Conservation (phyloP, 2,888 invertebrate species). For the Formica aserva region DNA sequence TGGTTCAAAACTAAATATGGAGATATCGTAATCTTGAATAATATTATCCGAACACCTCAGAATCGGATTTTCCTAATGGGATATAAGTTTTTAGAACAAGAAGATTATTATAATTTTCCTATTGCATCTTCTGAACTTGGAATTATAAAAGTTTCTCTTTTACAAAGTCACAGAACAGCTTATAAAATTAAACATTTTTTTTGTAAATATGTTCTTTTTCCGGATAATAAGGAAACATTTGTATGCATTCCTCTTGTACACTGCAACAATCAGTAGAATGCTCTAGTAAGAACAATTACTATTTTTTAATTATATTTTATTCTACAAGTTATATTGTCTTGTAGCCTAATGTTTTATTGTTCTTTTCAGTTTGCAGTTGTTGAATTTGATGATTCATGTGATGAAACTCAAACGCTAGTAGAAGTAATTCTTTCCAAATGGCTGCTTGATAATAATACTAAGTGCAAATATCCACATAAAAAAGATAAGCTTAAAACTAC, state of each 20-base stretch:
- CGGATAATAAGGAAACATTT: too few species aligned
- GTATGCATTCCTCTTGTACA: too few species aligned
- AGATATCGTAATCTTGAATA: background rate
- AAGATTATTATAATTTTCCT: constrained; percentile 27
- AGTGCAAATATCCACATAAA: constrained; percentile 8
- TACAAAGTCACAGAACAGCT: constrained; percentile 1
- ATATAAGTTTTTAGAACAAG: constrained; percentile 7
- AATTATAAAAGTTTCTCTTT: constrained; percentile 30
- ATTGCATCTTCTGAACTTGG: background rate
- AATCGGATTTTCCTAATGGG: background rate
- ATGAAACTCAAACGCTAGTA: background rate
- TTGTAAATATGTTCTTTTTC: too few species aligned
- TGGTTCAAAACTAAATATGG: background rate
- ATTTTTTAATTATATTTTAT: background rate
- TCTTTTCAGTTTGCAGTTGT: constrained; percentile 10
- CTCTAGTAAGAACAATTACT: too few species aligned
- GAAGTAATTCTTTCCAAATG: constrained; percentile 11
- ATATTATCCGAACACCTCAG: background rate
- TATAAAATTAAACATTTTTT: background rate
- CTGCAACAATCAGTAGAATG: too few species aligned
- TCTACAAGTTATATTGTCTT: background rate
- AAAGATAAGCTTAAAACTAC: constrained; percentile 6
- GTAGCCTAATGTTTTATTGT: background rate
- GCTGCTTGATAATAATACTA: constrained; percentile 2
- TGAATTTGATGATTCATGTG: constrained; percentile 20